phyloP scores from a whole-genome alignment of 2,888 invertebrate genomes.

The Acleris emargana region DNA sequence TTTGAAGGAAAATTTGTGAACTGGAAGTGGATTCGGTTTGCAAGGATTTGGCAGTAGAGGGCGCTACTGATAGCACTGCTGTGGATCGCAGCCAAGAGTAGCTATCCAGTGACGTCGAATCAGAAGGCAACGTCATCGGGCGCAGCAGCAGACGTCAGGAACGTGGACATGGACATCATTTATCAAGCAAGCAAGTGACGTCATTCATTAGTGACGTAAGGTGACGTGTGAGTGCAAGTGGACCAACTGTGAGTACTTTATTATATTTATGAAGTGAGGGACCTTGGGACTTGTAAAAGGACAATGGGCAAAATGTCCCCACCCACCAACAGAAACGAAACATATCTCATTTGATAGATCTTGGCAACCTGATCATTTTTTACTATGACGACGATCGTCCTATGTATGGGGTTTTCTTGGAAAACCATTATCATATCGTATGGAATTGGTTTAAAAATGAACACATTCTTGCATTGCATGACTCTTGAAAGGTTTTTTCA shows the following conservation, averaged over 20 bases:
- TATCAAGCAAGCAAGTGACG: background rate
- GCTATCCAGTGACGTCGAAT: too few species aligned
- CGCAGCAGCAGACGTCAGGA: background rate
- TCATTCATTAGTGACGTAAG: background rate
- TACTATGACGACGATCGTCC: too few species aligned
- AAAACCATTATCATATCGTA: too few species aligned
- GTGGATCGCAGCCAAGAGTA: background rate
- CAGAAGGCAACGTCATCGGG: background rate
- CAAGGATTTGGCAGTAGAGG: background rate
- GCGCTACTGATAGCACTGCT: background rate
- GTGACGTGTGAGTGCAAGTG: constrained; percentile 6
- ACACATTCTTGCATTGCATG: too few species aligned
- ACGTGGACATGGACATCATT: background rate
- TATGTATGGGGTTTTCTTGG: too few species aligned
- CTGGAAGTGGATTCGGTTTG: background rate
- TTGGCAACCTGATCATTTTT: too few species aligned
- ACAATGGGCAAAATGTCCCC: too few species aligned
- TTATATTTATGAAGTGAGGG: background rate
- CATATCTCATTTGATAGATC: too few species aligned
- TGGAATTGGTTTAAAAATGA: too few species aligned
- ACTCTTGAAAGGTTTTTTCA: too few species aligned
- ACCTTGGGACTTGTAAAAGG: background rate
- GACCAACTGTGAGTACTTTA: constrained; percentile 8
- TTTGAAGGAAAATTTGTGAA: too few species aligned
- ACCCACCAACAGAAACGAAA: too few species aligned